Evolutionary conservation across 2,888 invertebrate species (phyloP).

Genomic region (Amiota communis): DNA sequence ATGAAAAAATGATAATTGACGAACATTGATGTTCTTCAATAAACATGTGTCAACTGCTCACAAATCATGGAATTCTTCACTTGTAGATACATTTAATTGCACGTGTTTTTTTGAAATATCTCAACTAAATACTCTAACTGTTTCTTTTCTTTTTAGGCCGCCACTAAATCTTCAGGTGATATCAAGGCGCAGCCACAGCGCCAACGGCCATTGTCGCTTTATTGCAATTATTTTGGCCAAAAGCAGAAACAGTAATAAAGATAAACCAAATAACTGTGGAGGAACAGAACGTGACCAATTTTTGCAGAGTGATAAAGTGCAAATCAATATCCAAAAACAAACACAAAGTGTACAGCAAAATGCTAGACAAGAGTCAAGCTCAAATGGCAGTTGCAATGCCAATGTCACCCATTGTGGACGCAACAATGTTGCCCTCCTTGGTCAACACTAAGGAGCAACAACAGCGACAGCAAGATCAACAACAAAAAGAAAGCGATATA

Average conservation of each 20-base stretch:
- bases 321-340: slow-evolving; percentile 35
- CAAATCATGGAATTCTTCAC: not conserved
- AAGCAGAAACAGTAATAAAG: slow-evolving; percentile 32
- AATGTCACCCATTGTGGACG: slow-evolving; percentile 39
- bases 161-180: slow-evolving; percentile 43
- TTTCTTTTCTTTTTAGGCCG: slow-evolving; percentile 49
- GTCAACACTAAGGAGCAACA: slow-evolving; percentile 10
- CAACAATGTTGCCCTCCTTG: slow-evolving; percentile 41
- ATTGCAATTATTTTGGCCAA: not conserved
- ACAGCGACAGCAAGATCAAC: slow-evolving; percentile 17
- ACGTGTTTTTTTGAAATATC: not conserved
- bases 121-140: too few species aligned
- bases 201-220: slow-evolving; percentile 26
- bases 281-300: slow-evolving; percentile 53
- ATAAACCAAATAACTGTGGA: slow-evolving; percentile 28
- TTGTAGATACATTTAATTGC: not conserved
- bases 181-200: slow-evolving; percentile 34
- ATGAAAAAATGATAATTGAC: not conserved
- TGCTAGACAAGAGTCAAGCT: slow-evolving; percentile 27
- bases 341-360: slow-evolving; percentile 39
- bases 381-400: slow-evolving; percentile 37
- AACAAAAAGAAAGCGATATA: slow-evolving; percentile 42
- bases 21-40: too few species aligned
- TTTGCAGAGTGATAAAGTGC: slow-evolving; percentile 31
- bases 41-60: not conserved